A percentile compares a stretch with the other conserved stretches of the same genome.
Conservation (phyloP, 1,140 invertebrate species). For the Drosophila mayri region DNA sequence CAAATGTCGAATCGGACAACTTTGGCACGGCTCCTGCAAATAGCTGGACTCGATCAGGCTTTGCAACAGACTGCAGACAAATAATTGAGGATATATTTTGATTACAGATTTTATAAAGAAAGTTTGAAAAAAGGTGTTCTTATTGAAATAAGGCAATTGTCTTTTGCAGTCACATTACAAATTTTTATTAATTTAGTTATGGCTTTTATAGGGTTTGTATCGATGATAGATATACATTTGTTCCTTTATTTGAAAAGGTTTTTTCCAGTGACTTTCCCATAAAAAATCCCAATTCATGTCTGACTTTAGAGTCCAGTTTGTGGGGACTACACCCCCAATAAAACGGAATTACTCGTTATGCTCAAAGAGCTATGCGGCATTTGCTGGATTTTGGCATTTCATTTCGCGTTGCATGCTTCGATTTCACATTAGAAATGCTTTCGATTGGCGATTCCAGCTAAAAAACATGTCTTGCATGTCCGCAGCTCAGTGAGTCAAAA, state of each 20-base stretch:
- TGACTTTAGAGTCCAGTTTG: constrained; percentile 4
- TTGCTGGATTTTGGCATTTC: constrained; percentile 64
- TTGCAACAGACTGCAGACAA: neutral
- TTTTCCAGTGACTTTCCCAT: neutral
- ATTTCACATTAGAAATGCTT: constrained; percentile 83
- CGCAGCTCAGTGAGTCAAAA: constrained; percentile 35
- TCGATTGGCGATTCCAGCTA: constrained; percentile 58
- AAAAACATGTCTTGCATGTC: constrained; percentile 70
- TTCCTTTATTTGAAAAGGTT: neutral
- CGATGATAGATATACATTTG: no score
- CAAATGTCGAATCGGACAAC: constrained; percentile 69
- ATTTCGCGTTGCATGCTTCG: constrained; percentile 66
- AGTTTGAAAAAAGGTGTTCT: neutral
- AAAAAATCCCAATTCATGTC: neutral
- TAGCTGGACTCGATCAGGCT: constrained; percentile 1
- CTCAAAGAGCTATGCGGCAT: constrained; percentile 49
- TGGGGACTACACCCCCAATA: constrained; percentile 15
- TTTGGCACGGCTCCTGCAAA: constrained; percentile 23
- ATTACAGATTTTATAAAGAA: neutral
- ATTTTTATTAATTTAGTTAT: no score
- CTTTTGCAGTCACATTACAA: no score
- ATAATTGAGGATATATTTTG: neutral
- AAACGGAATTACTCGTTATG: constrained; percentile 54
- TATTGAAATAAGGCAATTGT: neutral
- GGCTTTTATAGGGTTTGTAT: no score